Percentiles rank a stretch among this genome's conserved stretches.
phyloP scores from a whole-genome alignment of 2,888 invertebrate species.

The Dryadula phaetusa region DNA sequence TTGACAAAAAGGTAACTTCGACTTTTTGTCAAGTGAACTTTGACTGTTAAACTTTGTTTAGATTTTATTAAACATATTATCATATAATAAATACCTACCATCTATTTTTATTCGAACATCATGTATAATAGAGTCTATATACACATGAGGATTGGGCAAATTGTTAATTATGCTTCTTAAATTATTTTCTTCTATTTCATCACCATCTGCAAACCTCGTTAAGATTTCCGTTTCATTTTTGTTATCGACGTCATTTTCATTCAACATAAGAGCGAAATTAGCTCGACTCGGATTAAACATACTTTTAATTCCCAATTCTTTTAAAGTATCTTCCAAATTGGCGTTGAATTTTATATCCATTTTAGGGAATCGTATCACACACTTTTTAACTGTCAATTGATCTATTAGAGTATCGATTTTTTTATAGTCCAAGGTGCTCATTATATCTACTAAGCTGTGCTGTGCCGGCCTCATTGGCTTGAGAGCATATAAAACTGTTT shows the following conservation, averaged over 20 bases:
- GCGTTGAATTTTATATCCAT: slow-evolving; percentile 87
- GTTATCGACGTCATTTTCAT: slow-evolving; percentile 52
- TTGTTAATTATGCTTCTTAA: slow-evolving; percentile 57
- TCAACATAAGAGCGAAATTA: slow-evolving; percentile 87
- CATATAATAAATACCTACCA: slow-evolving; percentile 57
- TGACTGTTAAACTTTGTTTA: too few species aligned
- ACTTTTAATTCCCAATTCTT: slow-evolving; percentile 84
- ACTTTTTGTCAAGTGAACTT: too few species aligned
- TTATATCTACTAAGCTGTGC: slow-evolving; percentile 73
- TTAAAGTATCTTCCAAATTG: slow-evolving; percentile 82
- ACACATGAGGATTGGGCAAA: slow-evolving; percentile 84
- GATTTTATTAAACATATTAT: neutral
- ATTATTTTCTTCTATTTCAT: slow-evolving; percentile 47
- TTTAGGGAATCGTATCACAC: slow-evolving; percentile 87
- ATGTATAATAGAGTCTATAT: slow-evolving; percentile 86
- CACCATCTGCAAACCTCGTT: slow-evolving; percentile 53
- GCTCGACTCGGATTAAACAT: slow-evolving; percentile 86
- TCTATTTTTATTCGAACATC: slow-evolving; percentile 87
- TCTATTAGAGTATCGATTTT: slow-evolving; percentile 79
- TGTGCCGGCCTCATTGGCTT: slow-evolving; percentile 79
- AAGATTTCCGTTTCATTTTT: slow-evolving; percentile 59
- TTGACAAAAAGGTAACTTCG: too few species aligned
- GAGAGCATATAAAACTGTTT: slow-evolving; percentile 87
- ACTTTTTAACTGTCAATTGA: slow-evolving; percentile 71
- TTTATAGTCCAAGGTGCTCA: slow-evolving; percentile 73